phyloP scores from a whole-genome alignment of 2,888 invertebrate genomes.

The Phania funesta region DNA sequence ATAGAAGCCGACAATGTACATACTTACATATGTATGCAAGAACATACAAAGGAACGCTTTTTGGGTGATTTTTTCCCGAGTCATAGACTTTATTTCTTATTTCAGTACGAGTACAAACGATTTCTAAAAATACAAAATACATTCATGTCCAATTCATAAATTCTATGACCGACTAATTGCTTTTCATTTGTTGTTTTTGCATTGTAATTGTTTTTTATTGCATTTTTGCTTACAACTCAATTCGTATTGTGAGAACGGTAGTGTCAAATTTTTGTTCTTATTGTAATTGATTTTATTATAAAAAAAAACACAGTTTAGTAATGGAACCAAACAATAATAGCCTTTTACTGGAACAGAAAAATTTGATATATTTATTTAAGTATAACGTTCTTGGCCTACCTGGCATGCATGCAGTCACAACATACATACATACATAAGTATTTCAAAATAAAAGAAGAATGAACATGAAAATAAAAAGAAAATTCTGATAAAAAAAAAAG shows the following conservation, averaged over 20 bases:
- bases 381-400: constrained; percentile 39
- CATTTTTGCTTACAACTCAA: not conserved
- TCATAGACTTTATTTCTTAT: not conserved
- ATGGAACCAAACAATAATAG: not conserved
- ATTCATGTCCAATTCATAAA: not conserved
- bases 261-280: constrained; percentile 5
- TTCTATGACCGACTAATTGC: too few relatives aligned
- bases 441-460: not conserved
- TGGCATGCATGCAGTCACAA: constrained; percentile 8
- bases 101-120: not conserved
- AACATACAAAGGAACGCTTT: not conserved
- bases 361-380: not conserved
- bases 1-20: not conserved
- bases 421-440: not conserved
- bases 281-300: constrained; percentile 4
- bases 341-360: not conserved
- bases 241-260: constrained; percentile 7
- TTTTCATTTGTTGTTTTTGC: too few relatives aligned
- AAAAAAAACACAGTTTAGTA: not conserved
- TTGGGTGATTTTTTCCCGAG: not conserved
- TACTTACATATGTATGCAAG: not conserved
- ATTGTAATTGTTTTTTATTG: too few relatives aligned
- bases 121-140: constrained; percentile 16
- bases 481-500: not conserved
- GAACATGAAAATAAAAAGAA: not conserved